phyloP scores from a whole-genome alignment of 2,113 vertebrate species.

The Ptyas mucosa region DNA sequence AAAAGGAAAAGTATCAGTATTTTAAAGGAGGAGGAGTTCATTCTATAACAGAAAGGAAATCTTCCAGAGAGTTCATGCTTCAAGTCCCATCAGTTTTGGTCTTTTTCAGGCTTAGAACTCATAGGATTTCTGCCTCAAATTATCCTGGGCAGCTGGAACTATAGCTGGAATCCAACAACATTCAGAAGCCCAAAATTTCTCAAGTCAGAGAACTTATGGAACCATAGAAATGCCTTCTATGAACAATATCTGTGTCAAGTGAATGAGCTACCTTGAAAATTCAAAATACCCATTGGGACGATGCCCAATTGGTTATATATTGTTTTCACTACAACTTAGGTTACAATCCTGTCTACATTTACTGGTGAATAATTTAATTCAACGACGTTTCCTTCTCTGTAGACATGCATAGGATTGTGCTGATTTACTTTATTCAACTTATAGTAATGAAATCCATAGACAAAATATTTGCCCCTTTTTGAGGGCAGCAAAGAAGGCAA shows the following conservation, averaged over 20 bases:
- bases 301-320: not conserved
- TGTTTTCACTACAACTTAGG: not conserved
- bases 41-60: no score
- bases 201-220: not conserved
- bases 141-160: not conserved
- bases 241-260: not conserved
- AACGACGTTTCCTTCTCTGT: not conserved
- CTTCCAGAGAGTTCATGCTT: not conserved
- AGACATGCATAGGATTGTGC: not conserved
- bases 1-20: not conserved
- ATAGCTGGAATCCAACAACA: not conserved
- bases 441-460: not conserved
- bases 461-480: not conserved
- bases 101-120: not conserved
- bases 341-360: not conserved
- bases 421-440: not conserved
- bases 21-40: not conserved
- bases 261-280: not conserved
- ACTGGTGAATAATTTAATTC: not conserved
- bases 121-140: not conserved
- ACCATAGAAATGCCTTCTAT: not conserved
- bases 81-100: not conserved
- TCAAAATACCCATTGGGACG: not conserved
- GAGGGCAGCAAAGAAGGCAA: not conserved
- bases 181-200: not conserved